A percentile compares a stretch with the other conserved stretches of the same genome.
phyloP scores from a whole-genome alignment of 2,797 vertebrate species.

The Liasis olivaceus region DNA sequence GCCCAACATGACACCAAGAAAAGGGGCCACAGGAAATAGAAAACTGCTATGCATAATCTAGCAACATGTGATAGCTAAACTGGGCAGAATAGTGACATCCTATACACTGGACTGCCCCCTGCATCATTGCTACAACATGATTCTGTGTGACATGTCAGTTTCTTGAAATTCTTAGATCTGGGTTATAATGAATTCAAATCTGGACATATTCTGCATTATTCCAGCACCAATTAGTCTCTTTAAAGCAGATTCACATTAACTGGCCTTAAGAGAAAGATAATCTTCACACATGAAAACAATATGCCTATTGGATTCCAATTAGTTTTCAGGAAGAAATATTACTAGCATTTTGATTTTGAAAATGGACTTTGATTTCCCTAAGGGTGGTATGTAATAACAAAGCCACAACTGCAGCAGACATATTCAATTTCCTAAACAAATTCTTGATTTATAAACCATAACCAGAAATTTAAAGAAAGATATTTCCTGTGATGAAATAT shows the following conservation, averaged over 20 bases:
- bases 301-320: neutral
- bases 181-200: neutral
- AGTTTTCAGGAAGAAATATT: neutral
- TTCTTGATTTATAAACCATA: neutral
- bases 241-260: neutral
- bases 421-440: neutral
- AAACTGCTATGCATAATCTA: neutral
- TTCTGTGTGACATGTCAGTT: neutral
- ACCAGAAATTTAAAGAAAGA: neutral
- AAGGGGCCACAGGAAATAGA: neutral
- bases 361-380: conserved; percentile 4
- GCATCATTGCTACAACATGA: neutral
- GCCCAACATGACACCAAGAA: neutral
- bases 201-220: neutral
- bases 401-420: neutral
- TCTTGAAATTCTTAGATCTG: neutral
- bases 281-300: neutral
- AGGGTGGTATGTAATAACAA: neutral
- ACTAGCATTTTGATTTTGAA: neutral
- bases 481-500: neutral
- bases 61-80: neutral
- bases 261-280: neutral
- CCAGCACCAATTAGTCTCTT: neutral
- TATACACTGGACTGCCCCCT: neutral
- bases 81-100: neutral